These are phyloP conservation scores for Tachycineta bicolor DNA, from an alignment of 2,113 vertebrate genomes.

Conservation along the genomic window DNA sequence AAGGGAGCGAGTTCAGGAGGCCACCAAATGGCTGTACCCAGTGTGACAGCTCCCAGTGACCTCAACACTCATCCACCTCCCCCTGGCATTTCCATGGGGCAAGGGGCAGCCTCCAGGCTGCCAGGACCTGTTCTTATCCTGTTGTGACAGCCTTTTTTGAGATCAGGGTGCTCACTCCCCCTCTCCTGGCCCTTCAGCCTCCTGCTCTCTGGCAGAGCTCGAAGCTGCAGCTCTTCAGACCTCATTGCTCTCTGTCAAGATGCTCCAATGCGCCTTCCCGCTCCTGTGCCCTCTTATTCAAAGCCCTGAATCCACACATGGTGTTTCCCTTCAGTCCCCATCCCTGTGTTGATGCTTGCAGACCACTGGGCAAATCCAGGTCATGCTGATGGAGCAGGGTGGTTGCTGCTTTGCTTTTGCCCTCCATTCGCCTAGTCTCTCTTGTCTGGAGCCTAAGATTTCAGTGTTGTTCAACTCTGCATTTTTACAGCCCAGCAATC, in stretches of 20 bases:
- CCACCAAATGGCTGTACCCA: neutral
- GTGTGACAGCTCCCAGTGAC: neutral
- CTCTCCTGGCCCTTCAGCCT: neutral
- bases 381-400: neutral
- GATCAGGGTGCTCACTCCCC: neutral
- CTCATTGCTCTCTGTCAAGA: neutral
- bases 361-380: neutral
- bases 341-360: accelerated
- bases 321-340: neutral
- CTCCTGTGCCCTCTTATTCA: neutral
- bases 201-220: neutral
- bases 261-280: neutral
- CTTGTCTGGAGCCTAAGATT: neutral
- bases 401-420: neutral
- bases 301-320: neutral
- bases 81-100: accelerated
- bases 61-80: neutral
- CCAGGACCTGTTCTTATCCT: neutral
- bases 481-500: neutral
- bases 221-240: neutral
- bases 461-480: neutral
- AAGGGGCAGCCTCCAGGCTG: neutral
- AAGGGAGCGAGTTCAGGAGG: neutral
- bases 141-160: neutral
- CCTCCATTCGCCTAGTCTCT: neutral